Conservation (phyloP, 1,140 invertebrate genomes). For the Drosophila lacteicornis region DNA sequence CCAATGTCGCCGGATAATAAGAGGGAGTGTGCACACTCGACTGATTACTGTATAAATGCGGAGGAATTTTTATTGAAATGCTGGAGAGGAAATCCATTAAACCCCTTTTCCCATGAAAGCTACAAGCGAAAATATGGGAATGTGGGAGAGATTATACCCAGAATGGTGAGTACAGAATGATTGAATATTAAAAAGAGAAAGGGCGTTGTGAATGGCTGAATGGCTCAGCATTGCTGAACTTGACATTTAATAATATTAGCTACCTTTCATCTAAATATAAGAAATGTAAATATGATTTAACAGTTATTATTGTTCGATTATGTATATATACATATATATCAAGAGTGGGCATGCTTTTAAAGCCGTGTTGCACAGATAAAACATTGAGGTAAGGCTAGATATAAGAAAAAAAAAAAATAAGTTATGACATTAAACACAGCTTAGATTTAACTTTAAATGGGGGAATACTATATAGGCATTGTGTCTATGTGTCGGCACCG, state of each 20-base stretch:
- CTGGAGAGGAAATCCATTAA: constrained; percentile 17
- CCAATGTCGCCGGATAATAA: constrained; percentile 12
- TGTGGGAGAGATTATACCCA: neutral
- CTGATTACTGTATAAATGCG: constrained; percentile 29
- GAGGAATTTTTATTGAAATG: constrained; percentile 20
- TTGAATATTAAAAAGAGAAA: neutral
- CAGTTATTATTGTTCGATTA: neutral
- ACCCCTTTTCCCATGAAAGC: neutral
- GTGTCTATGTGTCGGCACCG: too few species aligned
- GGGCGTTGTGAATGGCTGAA: too few species aligned
- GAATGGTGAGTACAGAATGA: neutral
- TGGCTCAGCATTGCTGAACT: too few species aligned
- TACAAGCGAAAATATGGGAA: neutral
- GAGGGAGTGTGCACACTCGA: constrained; percentile 27
- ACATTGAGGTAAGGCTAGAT: too few species aligned
- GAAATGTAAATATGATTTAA: neutral
- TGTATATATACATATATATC: too few species aligned
- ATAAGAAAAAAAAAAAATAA: too few species aligned
- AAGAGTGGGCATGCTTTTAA: neutral
- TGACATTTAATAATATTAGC: neutral
- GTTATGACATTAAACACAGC: too few species aligned
- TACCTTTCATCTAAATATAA: neutral
- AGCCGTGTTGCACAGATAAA: neutral
- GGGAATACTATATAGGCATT: too few species aligned
- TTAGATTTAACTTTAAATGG: too few species aligned